Evolutionary conservation across 2,888 invertebrate genomes (phyloP).

Genomic region (Iphiclides podalirius): DNA sequence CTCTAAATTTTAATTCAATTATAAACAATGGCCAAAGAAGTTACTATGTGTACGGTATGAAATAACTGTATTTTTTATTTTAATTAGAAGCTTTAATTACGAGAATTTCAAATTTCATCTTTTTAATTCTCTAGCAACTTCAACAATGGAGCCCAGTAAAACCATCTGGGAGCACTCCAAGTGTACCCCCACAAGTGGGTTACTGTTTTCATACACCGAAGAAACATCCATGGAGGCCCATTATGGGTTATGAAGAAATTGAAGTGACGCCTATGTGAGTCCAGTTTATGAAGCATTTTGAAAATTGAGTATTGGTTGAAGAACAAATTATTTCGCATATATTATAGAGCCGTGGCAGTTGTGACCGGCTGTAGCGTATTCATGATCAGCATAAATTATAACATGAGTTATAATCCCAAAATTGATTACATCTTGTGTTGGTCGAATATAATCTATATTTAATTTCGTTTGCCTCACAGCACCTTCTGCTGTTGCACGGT

Average conservation of each 20-base stretch:
- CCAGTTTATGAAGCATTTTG: neutral
- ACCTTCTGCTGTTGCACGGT: too few relatives aligned
- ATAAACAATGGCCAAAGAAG: conserved; percentile 73
- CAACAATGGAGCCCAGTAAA: conserved; percentile 88
- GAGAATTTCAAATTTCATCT: too few relatives aligned
- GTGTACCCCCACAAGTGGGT: conserved; percentile 82
- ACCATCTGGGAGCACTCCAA: conserved; percentile 82
- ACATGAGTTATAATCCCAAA: too few relatives aligned
- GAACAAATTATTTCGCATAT: neutral
- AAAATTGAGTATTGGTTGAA: too few relatives aligned
- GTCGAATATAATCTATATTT: too few relatives aligned
- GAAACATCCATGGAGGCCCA: conserved; percentile 89
- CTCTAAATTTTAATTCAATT: too few relatives aligned
- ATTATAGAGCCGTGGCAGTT: neutral
- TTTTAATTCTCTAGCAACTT: conserved; percentile 80
- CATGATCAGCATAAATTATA: too few relatives aligned
- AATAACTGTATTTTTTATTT: neutral
- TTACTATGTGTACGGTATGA: conserved; percentile 71
- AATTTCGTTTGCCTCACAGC: too few relatives aligned
- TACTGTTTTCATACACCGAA: conserved; percentile 86
- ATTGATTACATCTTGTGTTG: too few relatives aligned
- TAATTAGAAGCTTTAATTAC: too few relatives aligned
- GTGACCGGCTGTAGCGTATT: too few relatives aligned
- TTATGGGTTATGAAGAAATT: conserved; percentile 88
- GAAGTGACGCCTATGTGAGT: conserved; percentile 86